Evolutionary conservation across 2,797 vertebrate species (phyloP).

Genomic region (Acipenser oxyrinchus): DNA sequence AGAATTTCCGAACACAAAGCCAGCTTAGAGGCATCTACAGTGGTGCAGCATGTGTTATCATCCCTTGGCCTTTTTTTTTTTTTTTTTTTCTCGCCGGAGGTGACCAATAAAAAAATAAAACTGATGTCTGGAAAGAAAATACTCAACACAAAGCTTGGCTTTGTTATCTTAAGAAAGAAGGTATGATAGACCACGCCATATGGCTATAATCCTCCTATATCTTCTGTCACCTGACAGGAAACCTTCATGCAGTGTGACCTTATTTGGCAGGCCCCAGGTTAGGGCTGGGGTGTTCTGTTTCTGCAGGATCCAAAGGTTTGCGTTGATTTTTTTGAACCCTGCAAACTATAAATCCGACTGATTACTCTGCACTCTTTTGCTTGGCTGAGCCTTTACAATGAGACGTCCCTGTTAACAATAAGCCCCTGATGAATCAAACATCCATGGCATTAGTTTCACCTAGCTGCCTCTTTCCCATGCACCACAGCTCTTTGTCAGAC

Average conservation of each 20-base stretch:
- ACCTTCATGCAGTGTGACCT: slow-evolving; percentile 67
- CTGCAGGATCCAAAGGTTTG: slow-evolving; percentile 73
- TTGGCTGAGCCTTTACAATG: slow-evolving; percentile 98
- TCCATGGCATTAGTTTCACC: slow-evolving; percentile 99
- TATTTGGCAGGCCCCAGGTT: slow-evolving; percentile 73
- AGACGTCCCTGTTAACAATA: slow-evolving; percentile 93
- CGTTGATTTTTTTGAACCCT: slow-evolving; percentile 70
- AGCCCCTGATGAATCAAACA: slow-evolving; percentile 99
- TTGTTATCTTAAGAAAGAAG: slow-evolving; percentile 81
- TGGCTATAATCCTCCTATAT: slow-evolving; percentile 75
- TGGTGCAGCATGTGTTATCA: slow-evolving; percentile 70
- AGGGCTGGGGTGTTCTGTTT: slow-evolving; percentile 65
- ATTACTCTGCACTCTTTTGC: slow-evolving; percentile 97
- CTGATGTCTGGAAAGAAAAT: slow-evolving; percentile 58
- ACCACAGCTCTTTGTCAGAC: slow-evolving; percentile 79
- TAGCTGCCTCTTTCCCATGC: slow-evolving; percentile 96
- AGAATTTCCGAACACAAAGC: slow-evolving; percentile 54
- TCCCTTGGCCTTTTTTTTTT: slow-evolving; percentile 59
- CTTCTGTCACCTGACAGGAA: slow-evolving; percentile 76
- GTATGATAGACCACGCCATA: slow-evolving; percentile 74
- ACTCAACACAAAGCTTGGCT: slow-evolving; percentile 72
- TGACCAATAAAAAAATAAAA: slow-evolving; percentile 69
- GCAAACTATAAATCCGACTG: slow-evolving; percentile 95
- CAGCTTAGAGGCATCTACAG: slow-evolving; percentile 71
- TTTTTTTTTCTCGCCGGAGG: slow-evolving; percentile 46